Conservation (phyloP, 2,888 invertebrate species). For the Endotricha flammealis region DNA sequence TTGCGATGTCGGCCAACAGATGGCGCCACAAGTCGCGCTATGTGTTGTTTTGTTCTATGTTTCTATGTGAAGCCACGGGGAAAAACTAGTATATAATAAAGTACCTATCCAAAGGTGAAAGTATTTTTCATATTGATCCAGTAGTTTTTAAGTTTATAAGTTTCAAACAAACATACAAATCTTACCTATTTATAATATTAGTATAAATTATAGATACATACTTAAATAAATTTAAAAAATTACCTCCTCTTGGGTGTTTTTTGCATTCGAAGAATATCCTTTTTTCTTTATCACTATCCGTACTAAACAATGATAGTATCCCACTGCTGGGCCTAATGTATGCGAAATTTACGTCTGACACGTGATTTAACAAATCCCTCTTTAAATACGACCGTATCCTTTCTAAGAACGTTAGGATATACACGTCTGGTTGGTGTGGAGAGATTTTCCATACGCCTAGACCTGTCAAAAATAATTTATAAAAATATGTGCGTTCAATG, state of each 20-base stretch:
- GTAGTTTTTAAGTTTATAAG: too few relatives aligned
- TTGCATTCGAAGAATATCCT: conserved; percentile 54
- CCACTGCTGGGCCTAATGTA: conserved; percentile 66
- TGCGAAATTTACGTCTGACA: conserved; percentile 82
- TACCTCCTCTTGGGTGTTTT: conserved; percentile 56
- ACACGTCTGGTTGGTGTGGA: conserved; percentile 79
- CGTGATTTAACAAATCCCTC: conserved; percentile 64
- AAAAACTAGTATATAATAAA: too few relatives aligned
- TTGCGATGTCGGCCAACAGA: too few relatives aligned
- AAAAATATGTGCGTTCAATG: too few relatives aligned
- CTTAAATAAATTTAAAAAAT: conserved; percentile 5
- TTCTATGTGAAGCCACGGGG: too few relatives aligned
- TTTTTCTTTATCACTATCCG: conserved; percentile 30
- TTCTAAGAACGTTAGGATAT: conserved; percentile 80
- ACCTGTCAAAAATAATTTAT: conserved; percentile 33
- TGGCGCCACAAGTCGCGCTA: too few relatives aligned
- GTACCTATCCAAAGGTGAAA: too few relatives aligned
- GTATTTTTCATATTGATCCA: too few relatives aligned
- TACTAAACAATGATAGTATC: conserved; percentile 29
- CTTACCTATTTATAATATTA: too few relatives aligned
- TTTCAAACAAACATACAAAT: too few relatives aligned
- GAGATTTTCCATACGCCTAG: conserved; percentile 82
- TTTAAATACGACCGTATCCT: conserved; percentile 74
- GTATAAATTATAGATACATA: not conserved
- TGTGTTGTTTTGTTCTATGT: too few relatives aligned